Evolutionary conservation across 2,888 invertebrate species (phyloP), one percentile per base, ranked within the genome.

Genomic region (Neoaliturus tenellus): DNA sequence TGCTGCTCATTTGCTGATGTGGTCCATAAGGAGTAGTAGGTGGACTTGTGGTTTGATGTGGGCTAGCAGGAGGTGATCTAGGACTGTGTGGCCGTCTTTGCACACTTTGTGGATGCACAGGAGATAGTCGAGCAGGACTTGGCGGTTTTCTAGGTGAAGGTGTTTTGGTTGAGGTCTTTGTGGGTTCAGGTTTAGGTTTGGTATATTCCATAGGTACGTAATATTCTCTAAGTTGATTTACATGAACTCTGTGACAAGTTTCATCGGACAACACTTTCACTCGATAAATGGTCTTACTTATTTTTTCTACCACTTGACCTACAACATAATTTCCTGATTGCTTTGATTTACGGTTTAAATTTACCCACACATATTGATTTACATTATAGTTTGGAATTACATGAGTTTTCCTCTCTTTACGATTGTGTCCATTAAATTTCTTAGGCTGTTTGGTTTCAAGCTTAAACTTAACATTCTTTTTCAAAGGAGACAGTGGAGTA

Each of bases 241-340:
- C 78, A 78, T 78, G 78, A 14, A 78, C 78, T 48, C 28, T 78
- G 41, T 75, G 31, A 14, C 20, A 20, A 25, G 41, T 41, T 4
- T 75, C 17, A 20, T 51, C 28, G 2, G 12, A 28, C 14, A n/a
- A n/a, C n/a, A n/a, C n/a, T n/a, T n/a, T n/a, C n/a, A n/a, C n/a
- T n/a, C n/a, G n/a, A n/a, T n/a, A n/a, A n/a, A n/a, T n/a, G n/a
- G n/a, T n/a, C n/a, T n/a, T n/a, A 20, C 51, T 55, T 17, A 55
- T 33, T 58, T 31, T 80, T 23, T 51, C 55, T 6, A 6, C 8
- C 33, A 48, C 23, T 71, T 39, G 5, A 71, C 71, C 71, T 23
- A 71, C 35, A 5, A 39, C 71, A 71, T 35, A 71, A 20, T 71
- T 71, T 10, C 35, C 35, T n/a, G 1, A 6, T 17, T 0, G 8